Percentiles rank a stretch among this genome's conserved stretches.
Conservation (phyloP, 2,113 vertebrate genomes). For the Aramus guarauna region DNA sequence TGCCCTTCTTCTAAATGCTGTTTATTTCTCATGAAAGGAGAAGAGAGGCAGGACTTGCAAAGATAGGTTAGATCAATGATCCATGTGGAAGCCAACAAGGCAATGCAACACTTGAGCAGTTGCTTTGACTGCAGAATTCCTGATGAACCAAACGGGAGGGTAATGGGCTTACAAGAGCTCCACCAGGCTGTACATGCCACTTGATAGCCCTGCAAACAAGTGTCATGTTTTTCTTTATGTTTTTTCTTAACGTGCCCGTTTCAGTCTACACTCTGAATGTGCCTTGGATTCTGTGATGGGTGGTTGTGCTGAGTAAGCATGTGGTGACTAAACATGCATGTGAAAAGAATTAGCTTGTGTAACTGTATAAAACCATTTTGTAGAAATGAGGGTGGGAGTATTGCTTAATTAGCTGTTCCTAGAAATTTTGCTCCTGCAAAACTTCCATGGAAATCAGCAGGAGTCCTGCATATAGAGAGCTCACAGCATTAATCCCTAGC, state of each 20-base stretch:
- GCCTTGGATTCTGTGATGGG: background rate
- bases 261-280: background rate
- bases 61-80: background rate
- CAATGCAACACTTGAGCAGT: rapidly evolving
- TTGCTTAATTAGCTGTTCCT: background rate
- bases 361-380: background rate
- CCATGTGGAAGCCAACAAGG: rapidly evolving
- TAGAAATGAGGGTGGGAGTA: background rate
- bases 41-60: background rate
- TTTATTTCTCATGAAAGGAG: background rate
- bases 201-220: background rate
- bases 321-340: rapidly evolving
- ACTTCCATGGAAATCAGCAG: background rate
- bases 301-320: background rate
- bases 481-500: background rate
- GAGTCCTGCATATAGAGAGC: background rate
- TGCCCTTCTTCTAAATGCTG: background rate
- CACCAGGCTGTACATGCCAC: background rate
- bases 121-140: background rate
- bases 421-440: background rate
- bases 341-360: background rate
- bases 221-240: rapidly evolving
- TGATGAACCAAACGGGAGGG: background rate
- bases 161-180: no score
- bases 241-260: rapidly evolving